phyloP scores from a whole-genome alignment of 2,888 invertebrate genomes.

The Pollenia angustigena region DNA sequence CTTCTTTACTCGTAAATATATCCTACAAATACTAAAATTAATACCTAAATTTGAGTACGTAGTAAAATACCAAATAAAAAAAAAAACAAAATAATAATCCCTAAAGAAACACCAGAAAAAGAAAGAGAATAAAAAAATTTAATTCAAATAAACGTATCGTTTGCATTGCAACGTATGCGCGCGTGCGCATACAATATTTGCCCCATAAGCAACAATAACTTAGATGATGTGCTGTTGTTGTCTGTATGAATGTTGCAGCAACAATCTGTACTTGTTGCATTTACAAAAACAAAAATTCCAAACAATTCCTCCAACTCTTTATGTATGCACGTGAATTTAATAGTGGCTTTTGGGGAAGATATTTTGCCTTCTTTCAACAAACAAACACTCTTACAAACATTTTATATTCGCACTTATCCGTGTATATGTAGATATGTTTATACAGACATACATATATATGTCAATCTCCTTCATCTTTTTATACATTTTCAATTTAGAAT shows the following conservation, averaged over 20 bases:
- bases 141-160: constrained; percentile 67
- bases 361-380: constrained; percentile 1
- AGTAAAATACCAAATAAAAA: constrained; percentile 1
- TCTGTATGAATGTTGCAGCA: constrained; percentile 26
- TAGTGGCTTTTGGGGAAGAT: constrained; percentile 46
- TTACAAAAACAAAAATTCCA: constrained; percentile 1
- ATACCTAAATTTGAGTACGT: constrained; percentile 39
- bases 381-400: constrained; percentile 3
- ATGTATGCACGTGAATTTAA: constrained; percentile 48
- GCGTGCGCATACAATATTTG: constrained; percentile 81
- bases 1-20: constrained; percentile 63
- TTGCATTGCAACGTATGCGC: constrained; percentile 75
- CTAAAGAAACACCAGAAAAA: constrained; percentile 11
- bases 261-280: constrained; percentile 30
- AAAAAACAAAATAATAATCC: background rate
- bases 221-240: constrained; percentile 63
- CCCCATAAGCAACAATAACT: constrained; percentile 72
- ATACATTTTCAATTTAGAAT: constrained; percentile 37
- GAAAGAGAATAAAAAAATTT: constrained; percentile 46
- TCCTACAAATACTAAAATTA: constrained; percentile 61
- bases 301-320: constrained; percentile 20
- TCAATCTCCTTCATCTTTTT: constrained; percentile 61
- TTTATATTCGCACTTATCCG: background rate
- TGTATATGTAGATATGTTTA: background rate
- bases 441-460: constrained; percentile 11